Base-by-base conservation (phyloP, 2,113 vertebrate genomes). In the Engraulis encrasicolus region DNA sequence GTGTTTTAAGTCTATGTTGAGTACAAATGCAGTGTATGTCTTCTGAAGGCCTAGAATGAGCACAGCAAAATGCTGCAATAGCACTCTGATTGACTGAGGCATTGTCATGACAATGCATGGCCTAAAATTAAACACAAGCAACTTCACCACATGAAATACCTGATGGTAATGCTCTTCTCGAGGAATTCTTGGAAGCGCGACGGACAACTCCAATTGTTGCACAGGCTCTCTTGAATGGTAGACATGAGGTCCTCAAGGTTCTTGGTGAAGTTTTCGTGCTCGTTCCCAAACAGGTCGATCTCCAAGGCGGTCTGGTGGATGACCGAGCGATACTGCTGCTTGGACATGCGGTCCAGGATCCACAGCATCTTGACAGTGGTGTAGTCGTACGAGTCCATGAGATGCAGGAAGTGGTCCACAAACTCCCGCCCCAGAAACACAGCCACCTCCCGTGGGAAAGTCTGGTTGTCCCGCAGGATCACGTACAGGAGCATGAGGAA, bases 301-400 rank as follows among this genome's bases (percentile, higher is more conserved):
- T 96, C 94, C 85, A 97, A 87, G 0, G 96, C 96, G 2, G 96
- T 89, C 85, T 94, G 95, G 87, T 95, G 92, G 87, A 97, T 91
- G 89, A 94, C 93, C 1, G 96, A 96, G 89, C 95, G 96, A 91
- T 97, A 97, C 86, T 97, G 97, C 31, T 91, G 92, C 88, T 96
- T 97, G 54, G 96, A 96, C 97, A 97, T 97, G 90, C 95, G 93
- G 93, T 97, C 96, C 96, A 96, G 96, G 89, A 97, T 97, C 97
- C 97, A 97, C 91, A 97, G 93, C 87, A 97, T 94, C 93, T 97
- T 97, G 78, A 97, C 97, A 0, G 95, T 97, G 87, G 96, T 96
- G 92, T 97, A 97, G 90, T 96, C 95, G 54, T 94, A 97, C 61
- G 95, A 96, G 91, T 97, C 97, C 97, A 97, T 97, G 89, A 97